Evolutionary conservation across 1,140 invertebrate genomes (phyloP).

Genomic region (Bombus breviceps): DNA sequence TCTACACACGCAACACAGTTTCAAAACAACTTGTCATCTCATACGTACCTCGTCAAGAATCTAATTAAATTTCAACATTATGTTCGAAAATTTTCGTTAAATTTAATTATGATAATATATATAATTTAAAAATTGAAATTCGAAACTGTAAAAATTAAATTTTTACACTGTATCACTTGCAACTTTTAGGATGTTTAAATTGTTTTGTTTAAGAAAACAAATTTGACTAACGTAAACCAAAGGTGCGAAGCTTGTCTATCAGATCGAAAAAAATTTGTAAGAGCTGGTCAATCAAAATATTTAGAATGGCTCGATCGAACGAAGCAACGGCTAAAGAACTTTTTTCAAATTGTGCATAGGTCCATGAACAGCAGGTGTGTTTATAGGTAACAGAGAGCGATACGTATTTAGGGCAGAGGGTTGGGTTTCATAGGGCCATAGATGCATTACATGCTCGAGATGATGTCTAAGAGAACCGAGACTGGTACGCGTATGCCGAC

Average conservation of each 20-base stretch:
- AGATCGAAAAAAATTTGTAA: background rate
- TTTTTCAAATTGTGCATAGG: slow-evolving; percentile 55
- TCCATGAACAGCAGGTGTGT: slow-evolving; percentile 51
- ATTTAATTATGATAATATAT: background rate
- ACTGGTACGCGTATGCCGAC: slow-evolving; percentile 13
- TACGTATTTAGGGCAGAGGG: slow-evolving; percentile 28
- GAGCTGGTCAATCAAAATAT: slow-evolving; percentile 56
- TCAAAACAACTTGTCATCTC: background rate
- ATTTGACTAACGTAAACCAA: too few relatives aligned
- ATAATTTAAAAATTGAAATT: background rate
- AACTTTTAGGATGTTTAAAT: background rate
- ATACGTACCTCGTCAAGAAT: background rate
- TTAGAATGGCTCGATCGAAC: slow-evolving; percentile 45
- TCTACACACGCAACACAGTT: background rate
- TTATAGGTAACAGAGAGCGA: slow-evolving; percentile 16
- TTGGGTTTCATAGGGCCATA: slow-evolving; percentile 43
- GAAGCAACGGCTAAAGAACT: slow-evolving; percentile 28
- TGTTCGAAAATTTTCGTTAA: background rate
- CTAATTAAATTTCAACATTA: background rate
- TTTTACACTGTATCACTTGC: background rate
- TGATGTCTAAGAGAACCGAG: slow-evolving; percentile 61
- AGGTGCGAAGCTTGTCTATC: background rate
- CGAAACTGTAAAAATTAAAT: background rate
- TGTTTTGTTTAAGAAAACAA: background rate
- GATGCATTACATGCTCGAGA: slow-evolving; percentile 70